Percentiles rank a stretch among this genome's conserved stretches.
phyloP scores from a whole-genome alignment of 1,140 invertebrate genomes.

The Neodiprion pinetum region DNA sequence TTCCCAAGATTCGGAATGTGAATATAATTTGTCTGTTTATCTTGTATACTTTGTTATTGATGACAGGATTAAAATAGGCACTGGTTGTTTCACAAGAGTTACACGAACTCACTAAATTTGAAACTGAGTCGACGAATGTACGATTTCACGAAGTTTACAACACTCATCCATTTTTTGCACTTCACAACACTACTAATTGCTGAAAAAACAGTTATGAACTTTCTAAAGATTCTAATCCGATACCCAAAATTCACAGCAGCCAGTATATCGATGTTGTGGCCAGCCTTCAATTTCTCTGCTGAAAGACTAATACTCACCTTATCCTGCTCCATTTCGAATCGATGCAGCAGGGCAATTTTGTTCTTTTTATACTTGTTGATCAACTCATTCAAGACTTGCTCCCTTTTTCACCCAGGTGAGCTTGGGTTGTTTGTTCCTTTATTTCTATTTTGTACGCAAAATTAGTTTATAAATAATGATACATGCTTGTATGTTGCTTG shows the following conservation, averaged over 20 bases:
- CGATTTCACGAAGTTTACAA: no score
- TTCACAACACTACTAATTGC: neutral
- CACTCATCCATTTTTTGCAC: no score
- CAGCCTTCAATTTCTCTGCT: slow-evolving; percentile 15
- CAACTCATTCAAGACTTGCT: slow-evolving; percentile 3
- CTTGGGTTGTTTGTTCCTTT: neutral
- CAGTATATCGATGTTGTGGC: neutral
- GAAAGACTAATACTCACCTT: slow-evolving; percentile 15
- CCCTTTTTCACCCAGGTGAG: slow-evolving; percentile 3
- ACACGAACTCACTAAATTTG: no score
- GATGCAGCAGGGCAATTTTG: neutral
- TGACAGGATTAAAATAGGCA: slow-evolving; percentile 12
- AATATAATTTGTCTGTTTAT: slow-evolving; percentile 19
- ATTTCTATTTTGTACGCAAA: slow-evolving; percentile 7
- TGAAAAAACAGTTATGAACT: neutral
- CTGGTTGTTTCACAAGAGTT: neutral
- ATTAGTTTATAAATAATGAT: neutral
- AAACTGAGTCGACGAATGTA: no score
- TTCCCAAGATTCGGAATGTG: slow-evolving; percentile 7
- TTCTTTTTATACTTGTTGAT: slow-evolving; percentile 10
- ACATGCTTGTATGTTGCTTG: slow-evolving; percentile 14
- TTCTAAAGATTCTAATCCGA: neutral
- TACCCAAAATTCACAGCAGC: neutral
- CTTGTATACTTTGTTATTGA: slow-evolving; percentile 15
- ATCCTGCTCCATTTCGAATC: slow-evolving; percentile 10